Evolutionary conservation across 2,888 invertebrate species (phyloP).

Genomic region (Dione vanillae): DNA sequence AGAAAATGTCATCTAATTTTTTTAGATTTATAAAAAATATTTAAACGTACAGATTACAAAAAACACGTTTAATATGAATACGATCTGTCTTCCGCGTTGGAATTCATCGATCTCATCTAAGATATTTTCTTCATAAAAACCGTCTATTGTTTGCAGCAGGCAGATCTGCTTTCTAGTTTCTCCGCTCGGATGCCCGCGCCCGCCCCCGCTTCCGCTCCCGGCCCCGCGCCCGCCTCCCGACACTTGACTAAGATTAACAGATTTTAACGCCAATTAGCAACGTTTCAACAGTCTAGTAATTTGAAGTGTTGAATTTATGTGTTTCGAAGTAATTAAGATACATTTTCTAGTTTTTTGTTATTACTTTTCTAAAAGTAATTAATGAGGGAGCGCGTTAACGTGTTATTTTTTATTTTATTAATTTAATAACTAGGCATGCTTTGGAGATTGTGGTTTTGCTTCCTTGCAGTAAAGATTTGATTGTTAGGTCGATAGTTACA

Average conservation of each 20-base stretch:
- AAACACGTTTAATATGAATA: neutral
- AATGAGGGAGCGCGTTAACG: no score
- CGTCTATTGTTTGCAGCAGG: conserved; percentile 50
- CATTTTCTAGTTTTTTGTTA: no score
- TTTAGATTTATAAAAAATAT: no score
- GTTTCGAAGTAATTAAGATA: no score
- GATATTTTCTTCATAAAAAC: conserved; percentile 65
- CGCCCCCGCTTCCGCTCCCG: no score
- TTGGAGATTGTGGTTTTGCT: no score
- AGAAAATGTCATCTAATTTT: no score
- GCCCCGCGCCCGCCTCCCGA: conserved; percentile 49
- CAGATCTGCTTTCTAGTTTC: conserved; percentile 75
- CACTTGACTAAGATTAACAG: conserved; percentile 21
- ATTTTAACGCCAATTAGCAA: conserved; percentile 24
- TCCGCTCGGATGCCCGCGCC: conserved; percentile 68
- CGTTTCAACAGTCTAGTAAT: conserved; percentile 11
- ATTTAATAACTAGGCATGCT: no score
- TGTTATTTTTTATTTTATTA: no score
- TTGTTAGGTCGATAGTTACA: no score
- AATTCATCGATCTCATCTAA: conserved; percentile 46
- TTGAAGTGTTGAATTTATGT: neutral
- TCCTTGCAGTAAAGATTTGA: no score
- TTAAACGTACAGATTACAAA: neutral
- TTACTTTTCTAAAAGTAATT: no score
- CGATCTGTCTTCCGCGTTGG: conserved; percentile 7